Evolutionary conservation across 2,797 vertebrate genomes (phyloP), one percentile per base, ranked within the genome.

Genomic region (Brotula barbata): DNA sequence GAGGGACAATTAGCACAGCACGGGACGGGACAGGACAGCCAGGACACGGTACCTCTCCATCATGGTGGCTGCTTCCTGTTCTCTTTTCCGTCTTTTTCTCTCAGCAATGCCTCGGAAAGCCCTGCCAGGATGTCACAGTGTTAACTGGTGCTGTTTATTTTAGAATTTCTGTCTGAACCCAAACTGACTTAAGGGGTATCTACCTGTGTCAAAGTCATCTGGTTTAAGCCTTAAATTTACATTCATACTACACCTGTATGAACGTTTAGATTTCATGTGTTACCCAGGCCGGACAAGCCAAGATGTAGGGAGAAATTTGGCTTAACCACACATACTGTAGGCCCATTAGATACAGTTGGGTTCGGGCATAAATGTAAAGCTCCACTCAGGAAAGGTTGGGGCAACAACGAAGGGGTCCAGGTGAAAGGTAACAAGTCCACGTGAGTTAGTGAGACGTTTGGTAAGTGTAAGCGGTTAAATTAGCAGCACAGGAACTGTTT

Each of bases 31-130:
- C 87, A 87, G 81, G 14, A 2, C 71, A 86, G 80, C 82, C 76
- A 77, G 66, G 82, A 60, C 49, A 92, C 86, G 89, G 91, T 98
- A 98, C 96, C 96, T 98, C 93, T 98, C 95, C 80, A 94, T 95
- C 87, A 91, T 71, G 81, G 92, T 87, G 63, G 95, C 93, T 67
- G 93, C 94, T 80, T 96, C 94, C 88, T 93, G 93, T 82, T 96
- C 95, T 85, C 94, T 92, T 91, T 96, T 98, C 88, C 94, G 91
- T 79, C 96, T 95, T 89, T 98, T 98, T 95, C 90, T 94, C 87
- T 98, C 96, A 80, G 95, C 94, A 93, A 93, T 94, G 91, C 95
- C 95, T 77, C 94, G 96, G 91, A 98, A 97, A 51, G 94, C 95
- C 95, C 96, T 97, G 94, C 89, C 92, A 89, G 94, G 94, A 95